Evolutionary conservation across 2,113 vertebrate species (phyloP), one percentile per base, ranked within the genome.

Genomic region (Ursus arctos): DNA sequence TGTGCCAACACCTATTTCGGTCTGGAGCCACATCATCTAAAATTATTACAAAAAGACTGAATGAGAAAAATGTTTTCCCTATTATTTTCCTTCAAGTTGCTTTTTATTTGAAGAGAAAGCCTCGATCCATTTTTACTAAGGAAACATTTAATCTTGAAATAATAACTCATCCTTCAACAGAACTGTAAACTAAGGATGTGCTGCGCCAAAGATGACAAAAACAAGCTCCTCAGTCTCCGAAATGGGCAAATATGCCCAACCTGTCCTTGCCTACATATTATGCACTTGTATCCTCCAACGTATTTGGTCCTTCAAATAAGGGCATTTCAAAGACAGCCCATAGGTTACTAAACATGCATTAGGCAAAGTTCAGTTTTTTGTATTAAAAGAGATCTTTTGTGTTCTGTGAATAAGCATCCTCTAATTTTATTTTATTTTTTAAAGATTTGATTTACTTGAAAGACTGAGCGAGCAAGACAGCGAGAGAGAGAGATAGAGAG

Each of bases 141-240:
- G 55, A 90, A 83, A 71, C 6, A 61, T 69, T 69, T 90, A 77
- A 96, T 89, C 69, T 40, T 84, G 71, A 67, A 85, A 89, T 88
- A 63, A n/a, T 69, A 28, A 59, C 36, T 69, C 49, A 51, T 33
- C 40, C 14, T 85, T 61, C 10, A 26, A 15, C 18, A 89, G 55
- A 96, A n/a, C 31, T 93, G 11, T 93, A 89, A 88, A 89, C 49
- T 16, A 84, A 89, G 18, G 51, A 33, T 67, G 69, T 22, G 79
- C 6, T 51, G 28, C 47, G 22, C 22, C 47, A 49, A 47, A 22
- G 16, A 61, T 22, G 43, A 67, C 36, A 13, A 77, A 79, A 83
- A 79, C 67, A n/a, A 36, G 63, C 16, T 71, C 31, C 22, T 65
- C 19, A 33, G n/a, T 67, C 49, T 83, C 49, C 12, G 21, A 21